phyloP scores from a whole-genome alignment of 2,797 vertebrate genomes.

The Botia kubotai region DNA sequence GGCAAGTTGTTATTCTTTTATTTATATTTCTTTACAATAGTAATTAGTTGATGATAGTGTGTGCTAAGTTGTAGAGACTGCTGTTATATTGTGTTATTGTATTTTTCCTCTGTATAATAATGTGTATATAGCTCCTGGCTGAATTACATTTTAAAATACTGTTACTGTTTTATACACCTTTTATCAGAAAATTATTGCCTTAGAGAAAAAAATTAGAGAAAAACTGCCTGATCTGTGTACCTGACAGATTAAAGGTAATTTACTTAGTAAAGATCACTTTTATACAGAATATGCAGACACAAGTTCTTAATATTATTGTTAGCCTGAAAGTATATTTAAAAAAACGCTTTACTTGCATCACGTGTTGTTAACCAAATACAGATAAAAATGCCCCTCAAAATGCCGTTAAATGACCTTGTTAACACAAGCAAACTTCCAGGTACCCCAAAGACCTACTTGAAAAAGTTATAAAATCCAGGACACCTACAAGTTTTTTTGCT shows the following conservation, averaged over 20 bases:
- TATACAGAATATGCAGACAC: neutral
- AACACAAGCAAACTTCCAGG: neutral
- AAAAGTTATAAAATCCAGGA: neutral
- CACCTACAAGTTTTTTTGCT: neutral
- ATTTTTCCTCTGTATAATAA: neutral
- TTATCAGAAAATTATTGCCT: neutral
- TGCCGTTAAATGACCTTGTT: neutral
- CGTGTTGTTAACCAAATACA: neutral
- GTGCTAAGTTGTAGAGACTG: neutral
- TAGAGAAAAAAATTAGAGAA: neutral
- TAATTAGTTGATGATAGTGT: neutral
- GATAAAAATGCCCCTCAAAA: conserved; percentile 13
- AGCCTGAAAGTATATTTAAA: neutral
- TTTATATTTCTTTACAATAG: neutral
- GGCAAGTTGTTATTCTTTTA: neutral
- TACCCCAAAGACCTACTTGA: too few species aligned
- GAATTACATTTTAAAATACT: too few species aligned
- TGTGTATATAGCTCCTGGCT: neutral
- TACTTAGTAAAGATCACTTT: neutral
- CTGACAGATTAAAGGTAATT: neutral
- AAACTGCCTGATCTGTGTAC: too few species aligned
- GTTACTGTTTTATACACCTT: neutral
- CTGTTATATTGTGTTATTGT: neutral
- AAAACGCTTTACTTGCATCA: neutral
- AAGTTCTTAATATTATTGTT: neutral